phyloP scores from a whole-genome alignment of 2,888 invertebrate species.

The Lasioglossum figueresi region DNA sequence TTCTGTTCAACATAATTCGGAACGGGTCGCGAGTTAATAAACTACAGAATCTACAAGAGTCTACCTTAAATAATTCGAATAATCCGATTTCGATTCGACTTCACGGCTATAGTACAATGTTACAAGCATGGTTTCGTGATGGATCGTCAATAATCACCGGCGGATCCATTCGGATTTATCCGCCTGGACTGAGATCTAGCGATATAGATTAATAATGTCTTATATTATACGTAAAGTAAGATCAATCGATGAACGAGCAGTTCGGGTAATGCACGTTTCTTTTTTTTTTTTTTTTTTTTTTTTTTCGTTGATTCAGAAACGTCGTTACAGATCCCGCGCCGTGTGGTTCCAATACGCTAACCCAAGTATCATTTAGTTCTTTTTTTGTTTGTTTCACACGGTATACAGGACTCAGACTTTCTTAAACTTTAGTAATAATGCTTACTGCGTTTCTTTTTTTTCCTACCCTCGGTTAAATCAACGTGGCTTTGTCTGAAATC shows the following conservation, averaged over 20 bases:
- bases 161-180: slow-evolving; percentile 38
- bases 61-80: slow-evolving; percentile 64
- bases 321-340: slow-evolving; percentile 51
- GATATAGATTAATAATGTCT: slow-evolving; percentile 40
- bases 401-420: slow-evolving; percentile 54
- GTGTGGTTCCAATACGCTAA: slow-evolving; percentile 46
- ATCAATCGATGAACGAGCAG: slow-evolving; percentile 54
- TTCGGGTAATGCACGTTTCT: slow-evolving; percentile 48
- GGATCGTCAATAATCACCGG: slow-evolving; percentile 29
- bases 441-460: slow-evolving; percentile 42
- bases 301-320: slow-evolving; percentile 54
- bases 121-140: slow-evolving; percentile 51
- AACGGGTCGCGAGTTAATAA: slow-evolving; percentile 53
- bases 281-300: slow-evolving; percentile 12
- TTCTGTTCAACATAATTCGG: slow-evolving; percentile 56
- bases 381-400: slow-evolving; percentile 28
- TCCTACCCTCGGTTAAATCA: slow-evolving; percentile 66
- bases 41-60: slow-evolving; percentile 62
- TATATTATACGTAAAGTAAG: slow-evolving; percentile 46
- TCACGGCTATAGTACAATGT: slow-evolving; percentile 55
- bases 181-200: slow-evolving; percentile 42
- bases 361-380: slow-evolving; percentile 18
- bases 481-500: slow-evolving; percentile 77
- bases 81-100: slow-evolving; percentile 46
- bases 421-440: slow-evolving; percentile 48